Evolutionary conservation across 2,113 vertebrate genomes (phyloP), one percentile per base, ranked within the genome.

Genomic region (Charadrius vociferus): DNA sequence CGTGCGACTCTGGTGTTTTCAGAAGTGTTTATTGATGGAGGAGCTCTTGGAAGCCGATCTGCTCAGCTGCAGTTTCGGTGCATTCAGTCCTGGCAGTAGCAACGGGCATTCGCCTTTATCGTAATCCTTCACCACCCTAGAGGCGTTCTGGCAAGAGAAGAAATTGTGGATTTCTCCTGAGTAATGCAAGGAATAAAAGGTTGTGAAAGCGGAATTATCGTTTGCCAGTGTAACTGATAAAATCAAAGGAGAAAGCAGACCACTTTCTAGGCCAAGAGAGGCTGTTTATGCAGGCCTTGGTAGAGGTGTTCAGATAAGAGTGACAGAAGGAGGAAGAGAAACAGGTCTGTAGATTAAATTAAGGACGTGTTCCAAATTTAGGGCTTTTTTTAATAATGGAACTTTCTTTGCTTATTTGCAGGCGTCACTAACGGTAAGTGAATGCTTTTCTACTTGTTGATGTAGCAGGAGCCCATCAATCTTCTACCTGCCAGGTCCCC

Each of bases 1-100:
- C 16, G 80, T 29, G 16, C 0, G 3, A 2, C 52, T 26, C 41
- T 1, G 3, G 19, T 27, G 62, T 7, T 83, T 39, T 65, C 1
- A 0, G n/a, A 6, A 23, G 32, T 6, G 52, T 34, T 39, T n/a
- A 8, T 10, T 56, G 4, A 1, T 32, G 59, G 62, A 19, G 29
- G 16, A 66, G 24, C 0, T 0, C 65, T 65, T 12, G 34, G n/a
- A 30, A 55, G 41, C 36, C 0, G 1, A 13, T 23, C 15, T 0
- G 1, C 21, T 67, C 0, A 3, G 22, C 74, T 36, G 43, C 4
- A 0, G 56, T 29, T 52, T 58, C 0, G 0, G 9, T 12, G 55
- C 7, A 1, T 32, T 26, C 0, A 0, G 32, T 29, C 37, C 52
- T 39, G 84, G 61, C 59, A 71, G 59, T 30, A 12, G n/a, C 2